Evolutionary conservation across 2,888 invertebrate genomes (phyloP), one percentile per base, ranked within the genome.

Genomic region (Labia minor): DNA sequence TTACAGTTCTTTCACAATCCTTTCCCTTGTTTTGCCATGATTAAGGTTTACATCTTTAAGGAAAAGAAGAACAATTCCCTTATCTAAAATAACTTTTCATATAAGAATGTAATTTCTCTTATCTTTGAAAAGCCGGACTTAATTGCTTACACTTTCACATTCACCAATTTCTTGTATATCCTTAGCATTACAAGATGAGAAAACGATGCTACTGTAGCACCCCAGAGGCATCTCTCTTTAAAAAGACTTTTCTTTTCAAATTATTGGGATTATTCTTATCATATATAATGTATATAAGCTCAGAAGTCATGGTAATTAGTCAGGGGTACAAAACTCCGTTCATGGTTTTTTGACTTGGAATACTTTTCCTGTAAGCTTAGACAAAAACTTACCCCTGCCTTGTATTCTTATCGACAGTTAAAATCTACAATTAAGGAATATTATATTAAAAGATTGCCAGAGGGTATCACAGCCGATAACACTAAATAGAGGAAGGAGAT

Each of bases 191-290:
- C 49, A 49, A 49, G 49, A 49, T 2, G 49, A 11, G 49, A 49
- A 49, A 49, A 49, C 49, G 49, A 49, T 49, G 49, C 49, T 49
- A 14, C 16, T 49, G 49, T 14, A 10, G 6, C 26, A 16, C 49
- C 49, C 49, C n/a, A 26, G 49, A 49, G 49, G 49, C 49, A n/a
- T 49, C 16, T 49, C 49, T 49, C 49, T 49, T 49, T 49, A 49
- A 49, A 49, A 49, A 49, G 49, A 49, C 49, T 49, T 49, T 49
- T 49, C 14, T 14, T 49, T 49, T 8, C n/a, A 14, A 49, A 49
- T 49, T 49, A 49, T 49, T 49, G 49, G 49, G 49, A 49, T 49
- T 8, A 49, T 49, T 49, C 49, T 49, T 49, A 49, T 49, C 49
- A 16, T 49, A 14, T 49, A 49, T 49, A 49, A 49, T 49, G 14